Conservation (phyloP, 1,140 invertebrate species). For the Diuraphis noxia region DNA sequence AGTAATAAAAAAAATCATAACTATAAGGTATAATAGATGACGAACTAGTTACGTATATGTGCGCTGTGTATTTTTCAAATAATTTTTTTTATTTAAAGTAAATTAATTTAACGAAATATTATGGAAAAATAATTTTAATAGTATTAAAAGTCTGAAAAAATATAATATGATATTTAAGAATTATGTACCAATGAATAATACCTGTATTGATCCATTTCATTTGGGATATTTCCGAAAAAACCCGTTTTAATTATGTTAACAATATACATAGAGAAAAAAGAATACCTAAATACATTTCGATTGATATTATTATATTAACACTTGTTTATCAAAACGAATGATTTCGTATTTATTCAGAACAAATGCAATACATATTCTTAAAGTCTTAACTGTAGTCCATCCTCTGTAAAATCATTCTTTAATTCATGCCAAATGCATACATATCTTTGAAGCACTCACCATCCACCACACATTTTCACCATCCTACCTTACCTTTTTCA, state of each 20-base stretch:
- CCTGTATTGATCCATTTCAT: too few species aligned
- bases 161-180: neutral
- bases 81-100: neutral
- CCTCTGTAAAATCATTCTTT: neutral
- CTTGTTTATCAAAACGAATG: neutral
- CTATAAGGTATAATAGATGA: too few species aligned
- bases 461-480: neutral
- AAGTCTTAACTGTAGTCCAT: neutral
- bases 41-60: too few species aligned
- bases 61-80: too few species aligned
- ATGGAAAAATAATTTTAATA: neutral
- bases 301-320: too few species aligned
- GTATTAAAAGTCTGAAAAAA: neutral
- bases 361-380: neutral
- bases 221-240: neutral
- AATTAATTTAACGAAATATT: neutral
- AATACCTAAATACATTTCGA: neutral
- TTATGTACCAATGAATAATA: neutral
- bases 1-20: too few species aligned
- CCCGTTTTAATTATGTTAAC: too few species aligned
- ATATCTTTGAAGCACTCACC: neutral
- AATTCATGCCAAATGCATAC: slow-evolving; percentile 21
- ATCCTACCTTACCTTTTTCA: slow-evolving; percentile 44
- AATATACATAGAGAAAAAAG: too few species aligned
- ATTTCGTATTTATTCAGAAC: neutral